phyloP scores from a whole-genome alignment of 2,888 invertebrate species.

The Yponomeuta sedellus region DNA sequence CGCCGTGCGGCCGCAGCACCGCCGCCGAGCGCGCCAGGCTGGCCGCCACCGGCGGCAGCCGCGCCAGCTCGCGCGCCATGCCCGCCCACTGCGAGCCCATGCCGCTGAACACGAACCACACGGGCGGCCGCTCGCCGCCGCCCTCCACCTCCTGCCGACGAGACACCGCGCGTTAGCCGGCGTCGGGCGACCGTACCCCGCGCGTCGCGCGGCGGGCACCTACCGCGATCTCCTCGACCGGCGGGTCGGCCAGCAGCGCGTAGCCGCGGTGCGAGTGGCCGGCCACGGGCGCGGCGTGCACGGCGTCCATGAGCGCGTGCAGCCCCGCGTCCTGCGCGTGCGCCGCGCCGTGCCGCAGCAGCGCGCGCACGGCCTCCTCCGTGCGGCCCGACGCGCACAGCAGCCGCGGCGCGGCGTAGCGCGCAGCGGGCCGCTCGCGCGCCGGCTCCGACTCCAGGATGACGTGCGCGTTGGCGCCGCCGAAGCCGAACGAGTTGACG shows the following conservation, averaged over 20 bases:
- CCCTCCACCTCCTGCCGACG: slow-evolving; percentile 39
- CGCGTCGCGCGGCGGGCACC: slow-evolving; percentile 8
- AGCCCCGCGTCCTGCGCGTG: slow-evolving; percentile 83
- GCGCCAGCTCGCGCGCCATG: slow-evolving; percentile 93
- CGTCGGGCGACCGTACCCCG: too few species aligned
- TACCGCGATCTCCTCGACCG: slow-evolving; percentile 50
- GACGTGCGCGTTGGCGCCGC: slow-evolving; percentile 97
- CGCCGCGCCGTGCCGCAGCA: slow-evolving; percentile 79
- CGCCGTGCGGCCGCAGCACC: slow-evolving; percentile 84
- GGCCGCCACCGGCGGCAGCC: slow-evolving; percentile 86
- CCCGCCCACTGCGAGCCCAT: slow-evolving; percentile 99
- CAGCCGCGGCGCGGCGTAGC: slow-evolving; percentile 76
- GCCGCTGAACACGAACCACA: slow-evolving; percentile 97
- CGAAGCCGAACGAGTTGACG: slow-evolving; percentile 98
- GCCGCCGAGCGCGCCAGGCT: slow-evolving; percentile 87
- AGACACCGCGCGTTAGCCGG: background rate
- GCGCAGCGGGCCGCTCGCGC: slow-evolving; percentile 72
- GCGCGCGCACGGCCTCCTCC: slow-evolving; percentile 81
- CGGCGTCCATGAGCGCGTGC: slow-evolving; percentile 84
- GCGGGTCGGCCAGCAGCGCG: slow-evolving; percentile 79
- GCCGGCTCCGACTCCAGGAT: slow-evolving; percentile 84
- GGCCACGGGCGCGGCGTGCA: slow-evolving; percentile 81
- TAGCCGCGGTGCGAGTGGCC: slow-evolving; percentile 91
- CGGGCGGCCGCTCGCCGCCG: slow-evolving; percentile 81
- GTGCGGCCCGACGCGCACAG: slow-evolving; percentile 91